Conservation (phyloP, 2,888 invertebrate species). For the Parnassius glacialis region DNA sequence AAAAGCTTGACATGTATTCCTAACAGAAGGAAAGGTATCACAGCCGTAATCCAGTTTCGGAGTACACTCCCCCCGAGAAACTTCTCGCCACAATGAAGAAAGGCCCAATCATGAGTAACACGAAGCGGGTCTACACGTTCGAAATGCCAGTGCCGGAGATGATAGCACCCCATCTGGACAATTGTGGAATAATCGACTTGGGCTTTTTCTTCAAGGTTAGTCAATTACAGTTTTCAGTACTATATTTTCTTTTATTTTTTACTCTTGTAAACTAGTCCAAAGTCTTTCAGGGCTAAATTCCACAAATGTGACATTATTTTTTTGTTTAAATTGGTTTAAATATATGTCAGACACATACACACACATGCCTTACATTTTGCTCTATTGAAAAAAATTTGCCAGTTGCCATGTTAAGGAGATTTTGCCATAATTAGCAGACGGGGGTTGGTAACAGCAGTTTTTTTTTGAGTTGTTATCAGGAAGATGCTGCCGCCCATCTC, state of each 20-base stretch:
- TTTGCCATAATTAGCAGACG: too few relatives aligned
- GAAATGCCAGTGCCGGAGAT: slow-evolving; percentile 49
- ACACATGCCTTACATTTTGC: too few relatives aligned
- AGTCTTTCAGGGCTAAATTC: too few relatives aligned
- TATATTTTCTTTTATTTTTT: background rate
- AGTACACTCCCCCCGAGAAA: slow-evolving; percentile 44
- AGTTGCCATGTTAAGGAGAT: too few relatives aligned
- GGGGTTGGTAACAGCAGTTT: too few relatives aligned
- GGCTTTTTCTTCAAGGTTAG: slow-evolving; percentile 58
- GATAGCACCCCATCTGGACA: slow-evolving; percentile 49
- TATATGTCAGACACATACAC: too few relatives aligned
- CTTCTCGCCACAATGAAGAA: slow-evolving; percentile 37
- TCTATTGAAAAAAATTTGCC: too few relatives aligned
- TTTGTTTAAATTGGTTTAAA: too few relatives aligned
- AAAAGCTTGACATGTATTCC: background rate
- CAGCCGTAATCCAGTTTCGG: slow-evolving; percentile 48
- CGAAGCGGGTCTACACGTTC: slow-evolving; percentile 38
- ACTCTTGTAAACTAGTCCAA: too few relatives aligned
- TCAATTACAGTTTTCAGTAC: background rate
- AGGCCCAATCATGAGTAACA: slow-evolving; percentile 45
- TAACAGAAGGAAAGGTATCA: slow-evolving; percentile 51
- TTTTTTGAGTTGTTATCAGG: too few relatives aligned
- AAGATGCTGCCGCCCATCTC: too few relatives aligned
- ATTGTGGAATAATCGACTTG: slow-evolving; percentile 55
- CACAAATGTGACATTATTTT: too few relatives aligned